Evolutionary conservation across 2,113 vertebrate species (phyloP), one percentile per base, ranked within the genome.

Genomic region (Nannobrachium achirus): DNA sequence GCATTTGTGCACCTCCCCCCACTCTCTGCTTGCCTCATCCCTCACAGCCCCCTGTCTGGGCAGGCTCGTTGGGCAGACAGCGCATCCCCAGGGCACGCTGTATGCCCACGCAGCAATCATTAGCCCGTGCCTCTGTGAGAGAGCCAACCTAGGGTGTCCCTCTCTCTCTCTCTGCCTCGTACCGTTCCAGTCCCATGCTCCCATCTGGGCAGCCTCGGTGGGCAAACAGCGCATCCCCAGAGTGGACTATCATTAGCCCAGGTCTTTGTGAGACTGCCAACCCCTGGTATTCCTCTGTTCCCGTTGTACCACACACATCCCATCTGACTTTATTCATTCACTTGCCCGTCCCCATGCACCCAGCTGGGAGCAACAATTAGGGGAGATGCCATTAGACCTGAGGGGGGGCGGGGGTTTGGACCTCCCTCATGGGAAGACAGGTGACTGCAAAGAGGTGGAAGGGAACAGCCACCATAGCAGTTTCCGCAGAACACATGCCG

Each of bases 311-410:
- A 2, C 25, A 10, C n/a, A 7, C 48, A 52, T 75, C 75, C 78
- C 69, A 25, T 25, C 25, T 25, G 25, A 25, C 25, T 33, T 33
- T 33, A 33, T 81, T 81, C 61, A 55, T 70, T 77, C 6, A 6
- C 68, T 78, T 70, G 69, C 50, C 48, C 62, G 38, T 11, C 7
- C 48, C 20, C 66, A n/a, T n/a, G n/a, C n/a, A 56, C 52, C 71
- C 82, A 77, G 82, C 82, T 80, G 75, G 78, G 83, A 87, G 81
- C 55, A 15, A 71, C 85, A 90, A 91, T 91, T 89, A 92, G 82
- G 67, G 76, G 81, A 33, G 1, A 5, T 33, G 65, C 52, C 57
- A 85, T 85, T 80, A 88, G 75, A 66, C 51, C 64, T 66, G 58
- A 60, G 73, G 72, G 56, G 10, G 50, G 8, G 19, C n/a, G n/a